Evolutionary conservation across 2,113 vertebrate genomes (phyloP), one percentile per base, ranked within the genome.

Genomic region (Pteropus alecto): DNA sequence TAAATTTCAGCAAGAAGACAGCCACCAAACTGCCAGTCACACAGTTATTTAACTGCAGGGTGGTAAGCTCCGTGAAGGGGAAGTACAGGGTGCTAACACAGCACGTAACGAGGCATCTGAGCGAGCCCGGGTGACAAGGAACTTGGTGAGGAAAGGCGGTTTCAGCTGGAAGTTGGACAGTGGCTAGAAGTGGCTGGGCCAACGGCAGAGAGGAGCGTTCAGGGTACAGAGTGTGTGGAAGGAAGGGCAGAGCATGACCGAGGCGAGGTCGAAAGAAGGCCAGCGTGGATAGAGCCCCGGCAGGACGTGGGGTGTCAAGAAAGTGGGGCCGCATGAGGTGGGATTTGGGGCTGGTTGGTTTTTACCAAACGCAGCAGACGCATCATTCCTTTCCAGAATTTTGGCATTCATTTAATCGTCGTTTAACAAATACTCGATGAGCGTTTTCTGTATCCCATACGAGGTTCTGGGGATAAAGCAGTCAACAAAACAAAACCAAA

Each of bases 51-150:
- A 1, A 6, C 28, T 38, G 7, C 30, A 18, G 28, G 3, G 3
- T 2, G 1, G 7, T 56, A 19, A 38, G 43, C 19, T 38, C 5
- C 0, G 1, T 19, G 54, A 56, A 6, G 68, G 46, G 46, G 46
- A 46, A 46, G 46, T 22, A 51, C 7, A 19, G 1, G 60, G 16
- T 35, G 5, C 87, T 76, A 0, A 35, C 46, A 70, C 19, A 18
- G 56, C 76, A 2, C 0, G 0, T 21, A 2, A 1, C 2, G 70
- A 56, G 41, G 30, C 15, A 8, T 6, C 6, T 30, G 24, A 7
- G 21, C 0, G 33, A 33, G 67, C 24, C 76, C 41, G 14, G n/a
- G 65, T 18, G 38, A 7, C 4, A 0, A 65, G 14, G 46, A 65
- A 13, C 18, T 30, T 56, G 63, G 18, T 22, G 22, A 70, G 79